Percentiles rank a stretch among this genome's conserved stretches.
These are phyloP conservation scores for Trissoscelio sp. DNA, from an alignment of 2,888 invertebrate genomes.

Conservation along the genomic window DNA sequence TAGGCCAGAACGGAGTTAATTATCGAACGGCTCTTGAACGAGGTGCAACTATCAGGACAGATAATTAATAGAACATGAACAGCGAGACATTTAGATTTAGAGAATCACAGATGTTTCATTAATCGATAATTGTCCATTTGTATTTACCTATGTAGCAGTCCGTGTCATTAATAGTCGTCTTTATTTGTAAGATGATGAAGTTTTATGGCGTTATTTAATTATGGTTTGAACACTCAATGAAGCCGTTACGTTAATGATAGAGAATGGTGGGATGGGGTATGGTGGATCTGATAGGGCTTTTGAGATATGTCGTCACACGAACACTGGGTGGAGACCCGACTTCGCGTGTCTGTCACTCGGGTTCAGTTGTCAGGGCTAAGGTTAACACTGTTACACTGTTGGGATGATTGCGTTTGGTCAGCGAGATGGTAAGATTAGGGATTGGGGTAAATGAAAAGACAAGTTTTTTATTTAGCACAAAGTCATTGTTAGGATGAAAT, in stretches of 20 bases:
- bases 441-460: slow-evolving; percentile 8
- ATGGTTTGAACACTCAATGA: slow-evolving; percentile 35
- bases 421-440: slow-evolving; percentile 37
- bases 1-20: slow-evolving; percentile 56
- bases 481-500: neutral
- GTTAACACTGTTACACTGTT: slow-evolving; percentile 63
- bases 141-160: slow-evolving; percentile 68
- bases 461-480: neutral
- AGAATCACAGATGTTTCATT: slow-evolving; percentile 52
- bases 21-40: slow-evolving; percentile 32
- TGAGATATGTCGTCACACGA: slow-evolving; percentile 50
- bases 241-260: slow-evolving; percentile 44
- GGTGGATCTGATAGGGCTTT: slow-evolving; percentile 29
- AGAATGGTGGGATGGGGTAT: slow-evolving; percentile 8
- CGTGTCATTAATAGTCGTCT: slow-evolving; percentile 61
- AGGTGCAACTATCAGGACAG: slow-evolving; percentile 11
- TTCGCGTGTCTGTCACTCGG: slow-evolving; percentile 60
- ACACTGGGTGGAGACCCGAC: slow-evolving; percentile 57
- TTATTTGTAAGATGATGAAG: slow-evolving; percentile 54
- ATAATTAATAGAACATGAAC: slow-evolving; percentile 34
- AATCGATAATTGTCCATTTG: slow-evolving; percentile 65
- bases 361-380: slow-evolving; percentile 53
- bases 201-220: slow-evolving; percentile 38
- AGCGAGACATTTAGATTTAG: slow-evolving; percentile 39
- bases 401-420: slow-evolving; percentile 39